phyloP scores from a whole-genome alignment of 30 jellyfish, hydroid and myxozoan species.

The Sanderia malayensis region DNA sequence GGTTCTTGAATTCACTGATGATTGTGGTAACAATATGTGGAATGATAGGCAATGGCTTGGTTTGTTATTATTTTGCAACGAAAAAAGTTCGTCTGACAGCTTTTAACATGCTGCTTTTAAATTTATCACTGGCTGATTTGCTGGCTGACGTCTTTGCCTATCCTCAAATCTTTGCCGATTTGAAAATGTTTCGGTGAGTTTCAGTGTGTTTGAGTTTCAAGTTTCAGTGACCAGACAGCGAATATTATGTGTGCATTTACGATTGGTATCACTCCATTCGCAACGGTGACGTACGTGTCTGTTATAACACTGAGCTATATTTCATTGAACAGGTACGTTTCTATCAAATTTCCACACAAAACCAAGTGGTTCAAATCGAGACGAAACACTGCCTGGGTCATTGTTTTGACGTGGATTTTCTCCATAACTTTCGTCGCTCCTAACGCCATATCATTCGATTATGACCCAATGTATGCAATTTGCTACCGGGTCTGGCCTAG shows the following conservation, averaged over 20 bases:
- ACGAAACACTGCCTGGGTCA: neutral
- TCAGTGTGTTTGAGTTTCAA: too few species aligned
- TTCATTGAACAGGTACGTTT: conserved; percentile 36
- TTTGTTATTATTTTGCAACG: conserved; percentile 37
- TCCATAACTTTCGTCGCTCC: conserved; percentile 10
- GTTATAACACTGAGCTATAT: conserved; percentile 41
- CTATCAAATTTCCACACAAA: conserved; percentile 27
- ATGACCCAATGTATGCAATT: conserved; percentile 1
- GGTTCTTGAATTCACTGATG: conserved; percentile 57
- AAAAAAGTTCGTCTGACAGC: conserved; percentile 13
- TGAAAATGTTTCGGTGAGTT: conserved; percentile 30
- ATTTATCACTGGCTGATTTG: conserved; percentile 46
- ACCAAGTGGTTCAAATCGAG: conserved; percentile 43
- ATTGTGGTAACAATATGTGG: conserved; percentile 28
- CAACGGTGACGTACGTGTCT: conserved; percentile 58
- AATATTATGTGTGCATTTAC: conserved; percentile 59
- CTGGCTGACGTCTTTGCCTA: conserved; percentile 50
- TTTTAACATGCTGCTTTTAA: conserved; percentile 42
- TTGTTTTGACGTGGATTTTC: conserved; percentile 18
- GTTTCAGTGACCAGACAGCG: too few species aligned
- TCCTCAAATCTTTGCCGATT: conserved; percentile 45
- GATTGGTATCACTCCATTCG: conserved; percentile 70
- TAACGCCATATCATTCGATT: conserved; percentile 30
- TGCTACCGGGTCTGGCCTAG: conserved; percentile 54
- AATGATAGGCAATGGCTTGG: conserved; percentile 34